Conservation (phyloP, 2,113 vertebrate genomes). For the Lycaon pictus region DNA sequence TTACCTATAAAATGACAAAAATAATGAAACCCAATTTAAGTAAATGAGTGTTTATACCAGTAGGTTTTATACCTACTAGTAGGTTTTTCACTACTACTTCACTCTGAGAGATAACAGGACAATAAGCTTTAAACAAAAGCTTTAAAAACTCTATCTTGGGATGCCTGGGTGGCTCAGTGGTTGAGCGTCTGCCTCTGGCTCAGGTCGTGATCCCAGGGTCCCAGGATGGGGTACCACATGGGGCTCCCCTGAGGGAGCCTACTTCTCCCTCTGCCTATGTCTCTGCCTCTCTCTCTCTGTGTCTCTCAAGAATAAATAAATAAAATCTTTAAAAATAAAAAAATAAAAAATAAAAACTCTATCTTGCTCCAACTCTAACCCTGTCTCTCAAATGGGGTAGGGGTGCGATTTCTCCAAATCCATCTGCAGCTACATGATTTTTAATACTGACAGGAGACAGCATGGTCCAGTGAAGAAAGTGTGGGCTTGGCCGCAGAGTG, state of each 20-base stretch:
- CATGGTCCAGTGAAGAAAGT: not conserved
- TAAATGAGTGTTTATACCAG: not conserved
- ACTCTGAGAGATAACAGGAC: not conserved
- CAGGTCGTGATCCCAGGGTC: too few species aligned
- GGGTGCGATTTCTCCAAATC: not conserved
- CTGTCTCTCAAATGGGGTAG: not conserved
- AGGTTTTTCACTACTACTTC: not conserved
- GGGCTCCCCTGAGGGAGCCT: too few species aligned
- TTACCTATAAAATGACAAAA: not conserved
- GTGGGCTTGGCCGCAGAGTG: not conserved
- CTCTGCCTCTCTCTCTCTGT: too few species aligned
- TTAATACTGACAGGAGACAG: not conserved
- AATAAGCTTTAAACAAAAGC: not conserved
- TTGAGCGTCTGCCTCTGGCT: too few species aligned
- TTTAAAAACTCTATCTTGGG: not conserved
- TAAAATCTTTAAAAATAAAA: too few species aligned
- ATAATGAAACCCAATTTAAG: not conserved
- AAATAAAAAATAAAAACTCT: too few species aligned
- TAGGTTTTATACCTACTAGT: not conserved
- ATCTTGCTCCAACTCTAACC: not conserved
- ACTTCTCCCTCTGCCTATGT: too few species aligned
- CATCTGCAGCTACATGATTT: rapidly evolving
- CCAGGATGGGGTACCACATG: too few species aligned
- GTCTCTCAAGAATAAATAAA: too few species aligned
- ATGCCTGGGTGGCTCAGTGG: too few species aligned